These are phyloP conservation scores for Archips xylosteana DNA, from an alignment of 2,888 invertebrate genomes.

Conservation along the genomic window DNA sequence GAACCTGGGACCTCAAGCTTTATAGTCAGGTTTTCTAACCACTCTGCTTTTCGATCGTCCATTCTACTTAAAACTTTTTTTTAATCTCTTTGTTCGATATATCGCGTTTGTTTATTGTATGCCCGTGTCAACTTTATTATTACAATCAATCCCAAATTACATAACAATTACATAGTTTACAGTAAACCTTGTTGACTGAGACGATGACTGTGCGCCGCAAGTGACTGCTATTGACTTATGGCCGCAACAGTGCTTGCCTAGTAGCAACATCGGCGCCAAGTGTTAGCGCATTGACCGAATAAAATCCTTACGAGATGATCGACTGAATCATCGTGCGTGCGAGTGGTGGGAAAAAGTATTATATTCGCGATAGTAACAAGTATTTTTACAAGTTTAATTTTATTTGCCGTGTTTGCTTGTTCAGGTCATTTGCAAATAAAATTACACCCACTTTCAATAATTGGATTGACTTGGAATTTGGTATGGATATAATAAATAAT, in stretches of 20 bases:
- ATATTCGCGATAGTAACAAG: not conserved
- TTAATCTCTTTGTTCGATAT: too few species aligned
- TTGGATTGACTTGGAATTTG: too few species aligned
- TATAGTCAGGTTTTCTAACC: too few species aligned
- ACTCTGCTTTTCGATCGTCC: too few species aligned
- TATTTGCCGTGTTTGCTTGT: too few species aligned
- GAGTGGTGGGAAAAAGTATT: conserved; percentile 2
- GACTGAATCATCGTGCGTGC: conserved; percentile 64
- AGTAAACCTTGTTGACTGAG: not conserved
- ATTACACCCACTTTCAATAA: too few species aligned
- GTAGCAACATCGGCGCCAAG: conserved; percentile 62
- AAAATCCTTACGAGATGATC: conserved; percentile 56
- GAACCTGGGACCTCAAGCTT: too few species aligned
- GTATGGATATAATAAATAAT: too few species aligned
- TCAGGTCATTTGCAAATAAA: too few species aligned
- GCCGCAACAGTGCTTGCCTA: conserved; percentile 7
- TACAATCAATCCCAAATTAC: not conserved
- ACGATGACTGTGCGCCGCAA: not conserved
- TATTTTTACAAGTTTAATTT: not conserved
- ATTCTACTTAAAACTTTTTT: too few species aligned
- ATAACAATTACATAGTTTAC: not conserved
- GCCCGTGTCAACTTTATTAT: not conserved
- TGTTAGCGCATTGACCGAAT: conserved; percentile 78
- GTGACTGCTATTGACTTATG: conserved; percentile 1
- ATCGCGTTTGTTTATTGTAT: too few species aligned